Evolutionary conservation across 2,888 invertebrate species (phyloP).

Genomic region (Microplitis deprimator): DNA sequence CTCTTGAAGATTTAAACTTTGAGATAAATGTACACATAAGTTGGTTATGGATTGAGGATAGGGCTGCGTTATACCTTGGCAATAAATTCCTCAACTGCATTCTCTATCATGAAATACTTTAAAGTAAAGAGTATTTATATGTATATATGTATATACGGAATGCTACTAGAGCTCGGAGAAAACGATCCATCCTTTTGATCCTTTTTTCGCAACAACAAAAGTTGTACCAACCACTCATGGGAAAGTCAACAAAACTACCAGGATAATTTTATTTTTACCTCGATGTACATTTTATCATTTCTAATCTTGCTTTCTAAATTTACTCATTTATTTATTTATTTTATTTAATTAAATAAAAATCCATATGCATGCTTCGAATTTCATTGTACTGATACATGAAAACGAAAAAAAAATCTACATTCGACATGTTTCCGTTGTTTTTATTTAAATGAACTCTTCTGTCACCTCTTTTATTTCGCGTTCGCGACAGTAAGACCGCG

Average conservation of each 20-base stretch:
- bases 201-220: neutral
- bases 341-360: neutral
- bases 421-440: too few relatives aligned
- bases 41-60: slow-evolving; percentile 10
- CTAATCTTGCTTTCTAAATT: neutral
- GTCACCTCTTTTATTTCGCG: slow-evolving; percentile 7
- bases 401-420: too few relatives aligned
- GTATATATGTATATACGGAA: neutral
- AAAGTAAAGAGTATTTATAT: neutral
- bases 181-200: slow-evolving; percentile 8
- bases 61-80: slow-evolving; percentile 18
- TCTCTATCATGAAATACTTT: slow-evolving; percentile 17
- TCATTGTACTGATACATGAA: too few relatives aligned
- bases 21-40: slow-evolving; percentile 18
- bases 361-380: too few relatives aligned
- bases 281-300: neutral
- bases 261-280: neutral
- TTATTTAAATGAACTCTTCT: neutral
- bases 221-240: neutral
- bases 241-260: neutral
- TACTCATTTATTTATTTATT: neutral
- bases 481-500: slow-evolving; percentile 15
- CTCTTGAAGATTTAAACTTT: slow-evolving; percentile 16
- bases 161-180: neutral
- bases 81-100: slow-evolving; percentile 24